Evolutionary conservation across 2,888 invertebrate species (phyloP), one percentile per base, ranked within the genome.

Genomic region (Dicranocentrus wangi): DNA sequence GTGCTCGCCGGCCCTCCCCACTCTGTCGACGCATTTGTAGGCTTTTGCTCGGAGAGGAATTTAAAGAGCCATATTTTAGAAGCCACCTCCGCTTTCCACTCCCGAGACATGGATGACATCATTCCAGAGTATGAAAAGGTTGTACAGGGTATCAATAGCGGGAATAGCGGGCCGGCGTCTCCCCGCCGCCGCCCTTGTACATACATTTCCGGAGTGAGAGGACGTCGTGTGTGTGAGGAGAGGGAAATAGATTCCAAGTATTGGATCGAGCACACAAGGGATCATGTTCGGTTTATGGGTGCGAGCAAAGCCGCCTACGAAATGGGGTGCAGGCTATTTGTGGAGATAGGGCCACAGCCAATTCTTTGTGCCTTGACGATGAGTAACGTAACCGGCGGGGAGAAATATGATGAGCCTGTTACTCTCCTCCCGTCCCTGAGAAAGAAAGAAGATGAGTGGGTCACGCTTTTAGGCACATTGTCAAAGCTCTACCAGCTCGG

Each of bases 281-380:
- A 85, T 7, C 43, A 47, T 13, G 82, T 85, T 39, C 58, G 53
- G 19, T 85, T 85, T 51, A 60, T 73, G 10, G 72, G 25, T 17
- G 82, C 81, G 0, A 42, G 71, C 17, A 55, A 53, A 65, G 42
- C 61, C 3, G 72, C 79, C 23, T 55, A 63, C 25, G 69, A 71
- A 42, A 60, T 47, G 8, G 77, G 78, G 65, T 76, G 66, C 21
- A 78, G 66, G 21, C 21, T 82, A n/a, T 82, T 85, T 19, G 15
- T 85, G 0, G 85, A 85, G 73, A 65, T 85, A 10, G 83, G 85
- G 21, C 78, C 85, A 23, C 82, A 83, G n/a, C 83, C 85, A 7
- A 39, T 82, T 21, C 77, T 85, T 0, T 79, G 79, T 60, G 79
- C 79, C 0, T 55, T 85, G 8, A 60, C 76, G 0, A 73, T 85